Conservation (phyloP, 2,888 invertebrate species). For the Rotaria macrura region DNA sequence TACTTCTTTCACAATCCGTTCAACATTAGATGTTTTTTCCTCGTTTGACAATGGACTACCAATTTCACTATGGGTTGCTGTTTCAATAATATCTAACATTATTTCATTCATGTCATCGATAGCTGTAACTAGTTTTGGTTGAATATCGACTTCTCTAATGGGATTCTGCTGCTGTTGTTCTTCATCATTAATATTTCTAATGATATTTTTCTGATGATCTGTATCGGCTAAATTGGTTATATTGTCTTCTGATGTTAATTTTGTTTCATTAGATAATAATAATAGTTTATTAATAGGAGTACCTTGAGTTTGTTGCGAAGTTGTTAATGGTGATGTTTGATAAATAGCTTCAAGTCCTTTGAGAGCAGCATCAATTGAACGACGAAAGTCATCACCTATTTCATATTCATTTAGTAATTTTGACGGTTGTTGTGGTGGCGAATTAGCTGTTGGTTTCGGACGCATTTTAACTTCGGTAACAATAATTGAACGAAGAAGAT, state of each 20-base stretch:
- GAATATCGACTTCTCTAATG: background rate
- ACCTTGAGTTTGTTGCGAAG: background rate
- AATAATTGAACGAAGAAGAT: conserved; percentile 13
- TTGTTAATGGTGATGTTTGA: background rate
- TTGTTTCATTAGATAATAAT: background rate
- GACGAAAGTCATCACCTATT: conserved; percentile 19
- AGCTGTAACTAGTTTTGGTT: background rate
- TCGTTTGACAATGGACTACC: background rate
- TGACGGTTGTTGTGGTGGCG: background rate
- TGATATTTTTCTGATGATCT: background rate
- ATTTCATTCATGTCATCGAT: background rate
- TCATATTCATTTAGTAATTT: background rate
- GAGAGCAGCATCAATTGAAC: conserved; percentile 17
- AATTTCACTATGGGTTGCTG: background rate
- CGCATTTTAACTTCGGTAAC: conserved; percentile 12
- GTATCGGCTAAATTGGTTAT: background rate
- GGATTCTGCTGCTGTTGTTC: too few relatives aligned
- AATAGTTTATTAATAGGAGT: background rate
- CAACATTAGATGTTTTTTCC: background rate
- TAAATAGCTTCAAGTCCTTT: background rate
- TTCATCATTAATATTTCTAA: background rate
- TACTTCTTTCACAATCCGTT: background rate
- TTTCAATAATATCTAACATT: background rate
- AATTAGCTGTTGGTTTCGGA: background rate
- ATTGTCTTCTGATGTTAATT: background rate